Evolutionary conservation across 2,113 vertebrate genomes (phyloP).

Genomic region (Callorhinus ursinus): DNA sequence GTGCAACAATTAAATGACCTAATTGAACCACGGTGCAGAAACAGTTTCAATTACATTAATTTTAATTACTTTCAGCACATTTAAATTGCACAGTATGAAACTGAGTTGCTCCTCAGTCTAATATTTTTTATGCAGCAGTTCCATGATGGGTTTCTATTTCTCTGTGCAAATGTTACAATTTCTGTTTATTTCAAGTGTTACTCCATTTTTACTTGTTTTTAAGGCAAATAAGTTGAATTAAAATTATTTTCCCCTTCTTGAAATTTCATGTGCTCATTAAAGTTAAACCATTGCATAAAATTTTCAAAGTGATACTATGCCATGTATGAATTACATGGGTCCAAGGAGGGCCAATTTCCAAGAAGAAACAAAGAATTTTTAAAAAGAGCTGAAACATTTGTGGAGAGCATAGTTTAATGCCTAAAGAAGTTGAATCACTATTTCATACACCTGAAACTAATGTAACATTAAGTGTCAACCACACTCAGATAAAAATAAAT

Average conservation of each 20-base stretch:
- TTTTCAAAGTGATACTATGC: neutral
- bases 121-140: constrained; percentile 70
- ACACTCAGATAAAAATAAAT: neutral
- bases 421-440: neutral
- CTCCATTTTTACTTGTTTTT: constrained; percentile 70
- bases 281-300: neutral
- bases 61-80: constrained; percentile 83
- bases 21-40: constrained; percentile 71
- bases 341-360: neutral
- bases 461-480: neutral
- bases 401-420: neutral
- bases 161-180: constrained; percentile 67
- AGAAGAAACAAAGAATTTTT: constrained; percentile 2
- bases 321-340: neutral
- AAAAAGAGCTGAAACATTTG: neutral
- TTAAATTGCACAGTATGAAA: constrained; percentile 81
- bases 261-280: constrained; percentile 69
- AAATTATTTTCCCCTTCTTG: constrained; percentile 43
- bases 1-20: constrained; percentile 73
- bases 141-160: constrained; percentile 73
- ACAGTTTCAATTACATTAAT: constrained; percentile 82
- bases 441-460: neutral
- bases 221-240: constrained; percentile 55
- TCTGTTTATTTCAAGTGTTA: constrained; percentile 76
- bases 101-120: constrained; percentile 69